Evolutionary conservation across 37 sponge, comb jelly and placozoan genomes (phyloP), one percentile per base, ranked within the genome.

Genomic region (Bolinopsis microptera): DNA sequence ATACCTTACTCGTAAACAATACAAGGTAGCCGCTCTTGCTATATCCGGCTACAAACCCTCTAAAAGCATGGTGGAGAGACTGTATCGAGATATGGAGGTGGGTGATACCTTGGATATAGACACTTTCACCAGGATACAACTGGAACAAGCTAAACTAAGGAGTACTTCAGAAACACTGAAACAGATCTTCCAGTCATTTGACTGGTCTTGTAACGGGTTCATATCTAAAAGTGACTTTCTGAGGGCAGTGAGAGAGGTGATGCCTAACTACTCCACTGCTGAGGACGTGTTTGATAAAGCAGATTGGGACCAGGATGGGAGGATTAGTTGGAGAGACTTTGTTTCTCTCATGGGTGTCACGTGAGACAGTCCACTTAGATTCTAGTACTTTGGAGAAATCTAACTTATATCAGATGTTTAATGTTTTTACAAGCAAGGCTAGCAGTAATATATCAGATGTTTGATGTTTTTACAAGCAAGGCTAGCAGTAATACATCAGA

Each of bases 301-400:
- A 22, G 90, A 86, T 41, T 86, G 90, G 90, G 90, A 86, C 22
- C n/a, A 26, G 25, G 90, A 86, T 86, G 90, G 90, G 0, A 86
- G 90, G 61, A 38, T 86, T 8, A 86, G 90, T 86, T 86, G 90
- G 90, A 86, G 90, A 27, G 90, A 86, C 61, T 86, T 86, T 38
- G n/a, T 34, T 39, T 9, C 61, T 41, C 3, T 86, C 3, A 86
- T 86, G 90, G 90, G 90, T 21, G 35, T 77, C 18, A 8, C 80
- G 5, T 70, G 68, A 67, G 18, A 67, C n/a, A n/a, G n/a, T n/a
- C n/a, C n/a, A n/a, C n/a, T n/a, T n/a, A n/a, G n/a, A n/a, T n/a
- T n/a, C n/a, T n/a, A n/a, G n/a, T n/a, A n/a, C n/a, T n/a, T n/a
- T n/a, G n/a, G n/a, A n/a, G n/a, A n/a, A n/a, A n/a, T n/a, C n/a